A percentile compares a stretch with the other conserved stretches of the same genome.
Evolutionary conservation across 2,113 vertebrate species (phyloP).

Genomic region (Heterochromis multidens): DNA sequence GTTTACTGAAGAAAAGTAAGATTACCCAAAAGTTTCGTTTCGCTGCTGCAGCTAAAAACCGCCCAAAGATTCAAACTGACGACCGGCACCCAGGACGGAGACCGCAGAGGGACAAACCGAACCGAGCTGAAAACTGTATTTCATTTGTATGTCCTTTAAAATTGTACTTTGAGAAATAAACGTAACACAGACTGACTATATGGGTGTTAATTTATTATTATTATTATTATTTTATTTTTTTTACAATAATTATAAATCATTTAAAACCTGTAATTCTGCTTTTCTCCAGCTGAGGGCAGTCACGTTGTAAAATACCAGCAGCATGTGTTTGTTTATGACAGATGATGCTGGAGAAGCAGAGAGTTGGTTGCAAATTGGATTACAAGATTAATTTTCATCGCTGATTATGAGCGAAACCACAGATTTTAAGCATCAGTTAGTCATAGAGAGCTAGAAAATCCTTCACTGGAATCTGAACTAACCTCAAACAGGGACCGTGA

Average conservation of each 20-base stretch:
- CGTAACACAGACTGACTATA: too few species aligned
- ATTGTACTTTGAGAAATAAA: too few species aligned
- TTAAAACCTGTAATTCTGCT: neutral
- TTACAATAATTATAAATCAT: too few species aligned
- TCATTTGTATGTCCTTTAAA: too few species aligned
- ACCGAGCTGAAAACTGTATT: neutral
- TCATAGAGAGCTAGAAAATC: neutral
- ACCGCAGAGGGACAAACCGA: conserved; percentile 38
- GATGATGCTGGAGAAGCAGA: neutral
- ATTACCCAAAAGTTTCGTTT: conserved; percentile 3
- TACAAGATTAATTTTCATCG: neutral
- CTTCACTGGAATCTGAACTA: neutral
- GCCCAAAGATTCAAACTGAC: conserved; percentile 62
- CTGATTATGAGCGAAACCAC: neutral
- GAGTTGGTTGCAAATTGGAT: neutral
- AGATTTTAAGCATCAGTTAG: neutral
- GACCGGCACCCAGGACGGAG: neutral
- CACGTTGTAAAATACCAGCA: neutral
- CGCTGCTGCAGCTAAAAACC: neutral
- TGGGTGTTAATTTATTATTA: too few species aligned
- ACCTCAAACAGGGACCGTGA: neutral
- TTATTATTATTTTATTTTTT: too few species aligned
- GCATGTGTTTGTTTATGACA: neutral
- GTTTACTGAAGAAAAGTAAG: neutral
- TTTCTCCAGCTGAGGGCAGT: conserved; percentile 32